Base-by-base conservation (phyloP, 2,888 invertebrate species). In the Ichneumon xanthorius region DNA sequence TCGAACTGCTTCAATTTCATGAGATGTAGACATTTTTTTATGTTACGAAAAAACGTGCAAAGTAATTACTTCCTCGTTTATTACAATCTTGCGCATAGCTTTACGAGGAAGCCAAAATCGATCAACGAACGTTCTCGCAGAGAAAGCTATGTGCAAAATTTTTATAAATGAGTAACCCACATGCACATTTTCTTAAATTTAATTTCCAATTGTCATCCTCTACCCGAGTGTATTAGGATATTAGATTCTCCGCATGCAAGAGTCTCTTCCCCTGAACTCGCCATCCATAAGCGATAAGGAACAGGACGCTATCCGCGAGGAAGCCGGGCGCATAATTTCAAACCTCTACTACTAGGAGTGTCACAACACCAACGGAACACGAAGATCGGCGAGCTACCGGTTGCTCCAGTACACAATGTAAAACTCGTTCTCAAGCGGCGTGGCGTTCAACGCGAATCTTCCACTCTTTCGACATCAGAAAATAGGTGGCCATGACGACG, bases 401-500 rank as follows among this genome's bases (percentile, higher is more conserved):
- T 63, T 30, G 63, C 63, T 30, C 33, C 30, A 0, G 33, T 16
- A 16, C 33, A 16, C 33, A 33, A 63, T 63, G 33, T n/a, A 11
- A 61, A 61, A 61, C 33, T 61, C 61, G 61, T 33, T 33, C 30
- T 61, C 63, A 5, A 33, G 7, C 14, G 16, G 2, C 40, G 40
- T 11, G 16, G 2, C 11, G 22, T 26, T 61, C 14, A 4, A 5
- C 30, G 61, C 30, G 73, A 61, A 61, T 73, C 61, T n/a, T 26
- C 26, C 45, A 40, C 40, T 61, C 61, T 58, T 61, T 45, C 73
- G 45, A 61, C 45, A 61, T 73, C 45, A 26, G 45, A 61, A 61
- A 58, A 73, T 26, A 30, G n/a, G 33, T 40, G 55, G 73, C n/a
- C 30, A 45, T 61, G 61, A 48, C 73, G 30, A 37, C 26, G 61